Evolutionary conservation across 2,888 invertebrate genomes (phyloP), one percentile per base, ranked within the genome.

Genomic region (Folsomia candida): DNA sequence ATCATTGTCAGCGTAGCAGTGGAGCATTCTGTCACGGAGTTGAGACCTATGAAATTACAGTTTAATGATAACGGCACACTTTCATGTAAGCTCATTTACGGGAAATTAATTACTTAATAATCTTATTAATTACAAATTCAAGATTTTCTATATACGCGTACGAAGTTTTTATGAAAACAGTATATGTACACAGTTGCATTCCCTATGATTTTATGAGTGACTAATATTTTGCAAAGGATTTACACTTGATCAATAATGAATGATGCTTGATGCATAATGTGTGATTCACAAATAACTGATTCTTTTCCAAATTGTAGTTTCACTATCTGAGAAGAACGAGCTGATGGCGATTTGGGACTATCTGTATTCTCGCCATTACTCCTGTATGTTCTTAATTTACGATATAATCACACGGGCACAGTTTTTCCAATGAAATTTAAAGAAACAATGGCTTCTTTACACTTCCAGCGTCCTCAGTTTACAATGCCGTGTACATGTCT

Each of bases 301-400:
- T 26, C 4, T 60, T 14, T 11, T 61, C 1, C 26, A 70, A 67
- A 60, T 14, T 29, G 29, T 20, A 57, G n/a, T n/a, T n/a, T 70
- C 18, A 66, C 67, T 4, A 67, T 62, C n/a, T 63, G 69, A 26
- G 24, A 69, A 72, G 57, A 63, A 72, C 67, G 72, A 69, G 63
- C 51, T 69, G 26, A 72, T 69, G 72, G 72, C 72, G 18, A 26
- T 72, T 58, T 72, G 72, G 72, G 72, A 72, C 61, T 72, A 72
- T 24, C 62, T 72, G 2, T 26, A 57, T 22, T 26, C 67, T 1
- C 58, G 61, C n/a, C 72, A 72, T 54, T 72, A 72, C 60, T 54
- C 47, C 18, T 72, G 72, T 72, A 47, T 65, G 66, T 54, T 61
- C 28, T 57, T 11, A 4, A n/a, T n/a, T n/a, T n/a, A n/a, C n/a